Base-by-base conservation (phyloP, 1,140 invertebrate genomes). In the Ips typographus region DNA sequence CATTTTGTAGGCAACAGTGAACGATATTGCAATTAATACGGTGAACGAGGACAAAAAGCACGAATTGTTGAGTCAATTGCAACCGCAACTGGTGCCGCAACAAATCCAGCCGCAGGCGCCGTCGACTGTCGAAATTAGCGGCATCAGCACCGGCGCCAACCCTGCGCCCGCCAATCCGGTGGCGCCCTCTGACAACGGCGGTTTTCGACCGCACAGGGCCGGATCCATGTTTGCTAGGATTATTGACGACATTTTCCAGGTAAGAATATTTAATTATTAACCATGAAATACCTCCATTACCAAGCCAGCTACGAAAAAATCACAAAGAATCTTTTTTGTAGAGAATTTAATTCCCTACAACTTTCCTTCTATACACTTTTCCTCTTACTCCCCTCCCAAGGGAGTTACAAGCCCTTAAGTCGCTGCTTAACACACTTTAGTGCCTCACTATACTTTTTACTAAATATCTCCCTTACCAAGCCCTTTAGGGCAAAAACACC, bases 221-320 rank as follows among this genome's bases (percentile, higher is more conserved):
- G 74, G 77, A 62, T 75, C 77, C 0, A 75, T 74, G 70, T 77
- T 78, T 49, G 77, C 75, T 7, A 72, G 77, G 65, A 75, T 78
- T 6, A 78, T 78, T 52, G 77, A 78, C 53, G 77, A 78, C 47
- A 78, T 78, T 38, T 78, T 78, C 60, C 75, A 78, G 63, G 77
- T 78, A 71, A 72, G 58, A 47, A 47, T 47, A 5, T 47, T 47
- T 47, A 47, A 4, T 47, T 47, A 22, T 53, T 41, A 6, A 61
- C 55, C 39, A 56, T 40, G n/a, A 47, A 47, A 22, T 22, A 22
- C 22, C 22, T 22, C 22, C 22, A 0, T 22, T 22, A 22, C 22
- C 22, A 22, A 22, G 22, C 22, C 22, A 22, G 22, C 22, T 22
- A 22, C 22, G 22, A 22, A 22, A 22, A 22, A 22, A 22, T 22